These are phyloP conservation scores for Himalopsyche phryganea DNA, from an alignment of 1,140 invertebrate genomes.

Conservation along the genomic window DNA sequence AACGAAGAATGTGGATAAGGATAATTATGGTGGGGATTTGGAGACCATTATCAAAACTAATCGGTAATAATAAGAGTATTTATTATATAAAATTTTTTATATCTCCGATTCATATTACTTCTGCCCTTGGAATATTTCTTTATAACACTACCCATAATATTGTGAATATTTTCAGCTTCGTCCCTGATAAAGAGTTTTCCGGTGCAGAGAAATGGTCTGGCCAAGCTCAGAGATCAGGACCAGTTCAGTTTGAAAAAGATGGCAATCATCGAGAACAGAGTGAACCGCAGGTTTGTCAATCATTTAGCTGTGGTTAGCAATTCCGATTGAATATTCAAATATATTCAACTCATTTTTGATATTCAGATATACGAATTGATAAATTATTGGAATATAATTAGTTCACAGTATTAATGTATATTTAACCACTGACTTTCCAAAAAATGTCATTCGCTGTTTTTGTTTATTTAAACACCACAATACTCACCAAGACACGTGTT, in stretches of 20 bases:
- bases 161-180: constrained; percentile 79
- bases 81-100: constrained; percentile 11
- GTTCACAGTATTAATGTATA: too few relatives aligned
- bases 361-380: too few relatives aligned
- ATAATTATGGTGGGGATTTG: constrained; percentile 86
- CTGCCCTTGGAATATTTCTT: too few relatives aligned
- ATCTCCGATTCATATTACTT: not conserved
- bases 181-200: constrained; percentile 94
- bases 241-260: constrained; percentile 93
- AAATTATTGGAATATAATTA: too few relatives aligned
- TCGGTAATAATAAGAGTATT: constrained; percentile 52
- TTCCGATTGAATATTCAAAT: too few relatives aligned
- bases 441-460: too few relatives aligned
- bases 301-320: too few relatives aligned
- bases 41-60: constrained; percentile 86
- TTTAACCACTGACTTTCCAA: too few relatives aligned
- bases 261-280: constrained; percentile 44
- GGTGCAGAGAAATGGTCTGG: constrained; percentile 73
- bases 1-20: constrained; percentile 82
- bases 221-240: constrained; percentile 71
- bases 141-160: too few relatives aligned
- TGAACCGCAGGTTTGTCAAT: not conserved
- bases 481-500: too few relatives aligned
- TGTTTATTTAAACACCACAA: too few relatives aligned
- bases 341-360: too few relatives aligned